Conservation (phyloP, 2,113 vertebrate genomes). For the Crotalus viridis region DNA sequence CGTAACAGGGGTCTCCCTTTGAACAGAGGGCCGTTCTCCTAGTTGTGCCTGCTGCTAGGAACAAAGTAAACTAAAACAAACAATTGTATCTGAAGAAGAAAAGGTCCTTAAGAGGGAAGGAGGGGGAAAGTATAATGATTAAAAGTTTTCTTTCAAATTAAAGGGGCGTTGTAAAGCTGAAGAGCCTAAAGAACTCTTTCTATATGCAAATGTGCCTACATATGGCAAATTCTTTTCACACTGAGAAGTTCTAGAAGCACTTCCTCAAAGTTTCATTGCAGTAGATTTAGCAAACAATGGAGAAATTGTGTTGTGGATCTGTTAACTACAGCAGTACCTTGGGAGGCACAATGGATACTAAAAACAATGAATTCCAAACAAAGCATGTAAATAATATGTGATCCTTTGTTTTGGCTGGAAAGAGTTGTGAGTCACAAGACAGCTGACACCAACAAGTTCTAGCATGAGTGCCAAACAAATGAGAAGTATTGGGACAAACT, state of each 20-base stretch:
- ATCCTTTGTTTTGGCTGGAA: background rate
- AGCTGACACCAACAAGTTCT: background rate
- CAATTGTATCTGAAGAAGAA: background rate
- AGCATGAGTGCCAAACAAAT: background rate
- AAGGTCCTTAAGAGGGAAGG: background rate
- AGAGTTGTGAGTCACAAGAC: background rate
- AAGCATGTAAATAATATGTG: background rate
- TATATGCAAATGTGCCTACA: background rate
- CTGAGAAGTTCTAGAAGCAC: background rate
- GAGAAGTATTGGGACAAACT: background rate
- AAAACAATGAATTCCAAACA: background rate
- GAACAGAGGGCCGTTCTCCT: slow-evolving; percentile 76
- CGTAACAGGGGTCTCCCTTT: slow-evolving; percentile 73
- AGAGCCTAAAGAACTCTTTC: background rate
- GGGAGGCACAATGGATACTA: background rate
- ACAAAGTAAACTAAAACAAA: background rate
- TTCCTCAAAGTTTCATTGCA: background rate
- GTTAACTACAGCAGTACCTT: background rate
- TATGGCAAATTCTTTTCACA: background rate
- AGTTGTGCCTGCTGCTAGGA: slow-evolving; percentile 75
- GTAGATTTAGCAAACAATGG: background rate
- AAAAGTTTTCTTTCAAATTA: background rate
- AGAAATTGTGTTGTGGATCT: background rate
- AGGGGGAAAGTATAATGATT: background rate
- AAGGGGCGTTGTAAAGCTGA: background rate